These are phyloP conservation scores for Athene cunicularia DNA, from an alignment of 2,113 vertebrate species.

Conservation along the genomic window DNA sequence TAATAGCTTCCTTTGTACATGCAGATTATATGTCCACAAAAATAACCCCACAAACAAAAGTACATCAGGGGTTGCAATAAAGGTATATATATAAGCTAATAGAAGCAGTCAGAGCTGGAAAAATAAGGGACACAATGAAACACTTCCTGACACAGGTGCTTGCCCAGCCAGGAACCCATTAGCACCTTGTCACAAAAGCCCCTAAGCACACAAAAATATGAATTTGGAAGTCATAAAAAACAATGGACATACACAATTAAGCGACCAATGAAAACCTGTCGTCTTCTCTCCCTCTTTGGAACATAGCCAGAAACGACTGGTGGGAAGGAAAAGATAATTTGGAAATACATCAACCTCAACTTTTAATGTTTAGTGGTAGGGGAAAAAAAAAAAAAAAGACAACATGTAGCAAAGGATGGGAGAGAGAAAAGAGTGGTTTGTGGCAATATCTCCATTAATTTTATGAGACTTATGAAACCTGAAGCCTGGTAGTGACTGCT, in stretches of 20 bases:
- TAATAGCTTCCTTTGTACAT: not conserved
- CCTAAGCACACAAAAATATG: constrained; percentile 34
- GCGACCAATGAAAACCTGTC: constrained; percentile 28
- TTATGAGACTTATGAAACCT: not conserved
- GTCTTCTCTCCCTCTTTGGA: not conserved
- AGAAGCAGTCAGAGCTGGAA: constrained; percentile 30
- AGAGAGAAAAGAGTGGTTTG: not conserved
- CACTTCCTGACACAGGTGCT: constrained; percentile 62
- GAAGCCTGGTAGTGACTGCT: not conserved
- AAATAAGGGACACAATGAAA: constrained; percentile 59
- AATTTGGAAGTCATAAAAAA: constrained; percentile 43
- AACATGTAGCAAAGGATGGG: not conserved
- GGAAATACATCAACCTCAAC: not conserved
- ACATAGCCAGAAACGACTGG: not conserved
- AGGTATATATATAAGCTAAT: not conserved
- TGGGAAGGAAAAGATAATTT: not conserved
- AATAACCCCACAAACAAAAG: not conserved
- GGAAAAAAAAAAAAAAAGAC: not conserved
- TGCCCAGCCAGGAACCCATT: constrained; percentile 62
- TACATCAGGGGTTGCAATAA: not conserved
- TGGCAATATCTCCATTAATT: not conserved
- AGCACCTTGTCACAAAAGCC: constrained; percentile 63
- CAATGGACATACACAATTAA: not conserved
- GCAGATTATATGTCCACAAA: not conserved
- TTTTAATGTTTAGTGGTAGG: not conserved